phyloP scores from a whole-genome alignment of 92 coral and sea anemone species.

The Actinostola sp. region DNA sequence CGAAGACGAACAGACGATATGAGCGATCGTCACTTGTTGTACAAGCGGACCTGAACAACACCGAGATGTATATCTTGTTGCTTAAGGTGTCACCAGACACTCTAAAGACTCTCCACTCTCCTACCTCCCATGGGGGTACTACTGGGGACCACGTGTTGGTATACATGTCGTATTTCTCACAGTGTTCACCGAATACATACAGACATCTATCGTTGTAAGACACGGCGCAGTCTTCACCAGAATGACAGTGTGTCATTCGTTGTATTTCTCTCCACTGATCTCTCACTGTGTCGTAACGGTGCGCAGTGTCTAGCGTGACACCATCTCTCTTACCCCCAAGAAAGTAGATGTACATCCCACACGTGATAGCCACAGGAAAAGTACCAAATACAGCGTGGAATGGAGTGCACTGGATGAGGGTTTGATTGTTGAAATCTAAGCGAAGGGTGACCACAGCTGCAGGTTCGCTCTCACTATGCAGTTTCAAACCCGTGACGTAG shows the following conservation, averaged over 20 bases:
- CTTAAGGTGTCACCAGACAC: too few species aligned
- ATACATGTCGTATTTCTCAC: constrained; percentile 12
- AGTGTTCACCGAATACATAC: not conserved
- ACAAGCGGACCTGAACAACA: too few species aligned
- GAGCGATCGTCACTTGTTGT: too few species aligned
- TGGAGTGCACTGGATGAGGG: not conserved
- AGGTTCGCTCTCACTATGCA: too few species aligned
- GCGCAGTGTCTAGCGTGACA: not conserved
- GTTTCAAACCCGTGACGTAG: too few species aligned
- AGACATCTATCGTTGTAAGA: constrained; percentile 10
- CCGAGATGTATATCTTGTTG: too few species aligned
- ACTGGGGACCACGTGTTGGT: constrained; percentile 7
- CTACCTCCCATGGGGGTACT: too few species aligned
- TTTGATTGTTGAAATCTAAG: too few species aligned
- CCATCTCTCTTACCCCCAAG: not conserved
- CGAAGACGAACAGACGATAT: too few species aligned
- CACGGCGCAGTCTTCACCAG: not conserved
- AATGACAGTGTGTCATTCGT: not conserved
- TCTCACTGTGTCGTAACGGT: constrained; percentile 22
- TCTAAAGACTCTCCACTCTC: too few species aligned
- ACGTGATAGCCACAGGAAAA: not conserved
- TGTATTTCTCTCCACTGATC: constrained; percentile 9
- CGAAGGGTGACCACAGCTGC: too few species aligned
- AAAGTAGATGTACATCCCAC: constrained; percentile 18
- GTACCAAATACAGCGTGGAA: too few species aligned